Conservation (phyloP, 2,113 vertebrate genomes). For the Siniperca knerii region DNA sequence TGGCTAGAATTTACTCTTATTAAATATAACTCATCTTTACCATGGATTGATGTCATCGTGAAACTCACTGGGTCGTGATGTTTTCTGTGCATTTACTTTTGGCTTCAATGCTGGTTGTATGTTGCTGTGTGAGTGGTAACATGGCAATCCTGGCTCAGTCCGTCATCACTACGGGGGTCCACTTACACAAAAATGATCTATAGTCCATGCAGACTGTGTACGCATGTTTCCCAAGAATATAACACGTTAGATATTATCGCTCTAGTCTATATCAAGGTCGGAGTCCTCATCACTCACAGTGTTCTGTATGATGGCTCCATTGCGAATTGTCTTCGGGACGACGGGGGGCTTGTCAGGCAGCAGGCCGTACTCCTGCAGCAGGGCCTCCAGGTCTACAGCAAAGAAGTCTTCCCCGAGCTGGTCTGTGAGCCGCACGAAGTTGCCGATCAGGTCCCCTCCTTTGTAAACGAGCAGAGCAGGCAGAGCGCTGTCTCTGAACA, state of each 20-base stretch:
- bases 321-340: constrained; percentile 84
- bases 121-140: constrained; percentile 12
- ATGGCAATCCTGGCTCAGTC: constrained; percentile 26
- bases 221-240: constrained; percentile 20
- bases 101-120: constrained; percentile 31
- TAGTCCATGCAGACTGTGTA: constrained; percentile 53
- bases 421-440: constrained; percentile 97
- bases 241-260: not conserved
- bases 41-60: constrained; percentile 46
- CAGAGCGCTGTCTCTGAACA: constrained; percentile 92
- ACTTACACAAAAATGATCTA: constrained; percentile 26
- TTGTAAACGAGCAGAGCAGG: constrained; percentile 96
- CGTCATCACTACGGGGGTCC: constrained; percentile 34
- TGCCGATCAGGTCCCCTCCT: constrained; percentile 94
- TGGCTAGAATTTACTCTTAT: constrained; percentile 23
- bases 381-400: constrained; percentile 94
- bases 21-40: constrained; percentile 41
- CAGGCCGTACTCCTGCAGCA: constrained; percentile 95
- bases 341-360: constrained; percentile 91
- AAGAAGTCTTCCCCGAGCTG: constrained; percentile 99
- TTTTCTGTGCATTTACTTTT: constrained; percentile 36
- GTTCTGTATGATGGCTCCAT: constrained; percentile 83
- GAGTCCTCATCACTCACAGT: constrained; percentile 90
- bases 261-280: constrained; percentile 94
- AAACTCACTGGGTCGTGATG: not conserved